Percentiles rank a stretch among this genome's conserved stretches.
Conservation (phyloP, 2,888 invertebrate species). For the Rugalucina vietnamica region DNA sequence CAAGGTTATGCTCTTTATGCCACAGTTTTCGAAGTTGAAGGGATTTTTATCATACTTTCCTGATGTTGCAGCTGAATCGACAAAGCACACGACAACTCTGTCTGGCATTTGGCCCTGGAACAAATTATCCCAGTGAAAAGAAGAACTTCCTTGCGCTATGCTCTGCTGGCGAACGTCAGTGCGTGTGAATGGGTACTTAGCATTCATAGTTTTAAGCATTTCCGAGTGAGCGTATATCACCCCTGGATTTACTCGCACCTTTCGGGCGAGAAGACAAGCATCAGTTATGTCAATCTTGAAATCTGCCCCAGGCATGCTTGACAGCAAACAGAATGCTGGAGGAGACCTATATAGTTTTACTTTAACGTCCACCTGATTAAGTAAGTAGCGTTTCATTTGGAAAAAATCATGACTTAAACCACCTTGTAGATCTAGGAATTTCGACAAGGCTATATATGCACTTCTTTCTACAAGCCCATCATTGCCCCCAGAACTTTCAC, state of each 20-base stretch:
- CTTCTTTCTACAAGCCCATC: background rate
- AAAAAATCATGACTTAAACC: constrained; percentile 20
- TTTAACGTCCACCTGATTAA: constrained; percentile 25
- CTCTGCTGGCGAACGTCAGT: constrained; percentile 19
- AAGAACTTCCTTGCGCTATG: constrained; percentile 13
- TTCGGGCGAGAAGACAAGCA: background rate
- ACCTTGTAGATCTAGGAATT: background rate
- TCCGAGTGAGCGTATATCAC: constrained; percentile 23
- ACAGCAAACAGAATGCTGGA: constrained; percentile 25
- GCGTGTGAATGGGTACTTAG: constrained; percentile 35
- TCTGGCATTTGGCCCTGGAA: constrained; percentile 43
- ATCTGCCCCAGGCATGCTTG: background rate
- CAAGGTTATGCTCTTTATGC: constrained; percentile 1
- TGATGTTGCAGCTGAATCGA: constrained; percentile 16
- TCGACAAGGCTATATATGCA: background rate
- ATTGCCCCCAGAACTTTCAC: background rate
- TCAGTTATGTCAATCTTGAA: constrained; percentile 21
- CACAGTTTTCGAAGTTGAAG: background rate
- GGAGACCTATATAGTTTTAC: constrained; percentile 30
- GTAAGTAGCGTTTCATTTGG: constrained; percentile 20
- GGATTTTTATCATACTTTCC: constrained; percentile 9
- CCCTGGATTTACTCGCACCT: constrained; percentile 16
- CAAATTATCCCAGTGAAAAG: constrained; percentile 38
- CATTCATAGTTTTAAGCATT: constrained; percentile 22
- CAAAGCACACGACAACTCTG: constrained; percentile 44